Conservation (phyloP, 2,113 vertebrate genomes). For the Axis porcinus region DNA sequence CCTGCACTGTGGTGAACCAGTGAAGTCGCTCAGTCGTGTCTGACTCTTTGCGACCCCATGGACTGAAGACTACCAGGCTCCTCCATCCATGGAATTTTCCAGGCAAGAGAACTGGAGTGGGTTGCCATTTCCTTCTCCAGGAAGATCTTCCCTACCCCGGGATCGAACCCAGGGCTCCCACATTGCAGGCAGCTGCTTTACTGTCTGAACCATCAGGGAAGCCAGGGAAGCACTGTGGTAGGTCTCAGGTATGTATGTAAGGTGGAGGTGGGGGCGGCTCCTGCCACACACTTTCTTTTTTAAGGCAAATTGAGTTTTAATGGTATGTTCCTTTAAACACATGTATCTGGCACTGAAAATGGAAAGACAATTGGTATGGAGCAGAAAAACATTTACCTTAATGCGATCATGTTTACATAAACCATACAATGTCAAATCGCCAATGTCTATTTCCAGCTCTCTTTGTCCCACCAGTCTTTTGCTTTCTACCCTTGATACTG, state of each 20-base stretch:
- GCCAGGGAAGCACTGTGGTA: neutral
- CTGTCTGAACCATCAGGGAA: neutral
- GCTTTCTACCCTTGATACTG: neutral
- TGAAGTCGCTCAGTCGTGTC: neutral
- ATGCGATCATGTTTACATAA: neutral
- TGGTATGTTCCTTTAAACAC: neutral
- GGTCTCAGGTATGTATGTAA: neutral
- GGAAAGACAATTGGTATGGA: neutral
- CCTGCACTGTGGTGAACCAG: neutral
- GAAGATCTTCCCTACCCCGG: neutral
- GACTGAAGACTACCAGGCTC: neutral
- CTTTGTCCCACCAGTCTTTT: neutral
- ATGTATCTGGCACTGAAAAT: neutral
- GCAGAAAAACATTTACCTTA: neutral
- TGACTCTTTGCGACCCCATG: neutral
- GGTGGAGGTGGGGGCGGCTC: accelerated
- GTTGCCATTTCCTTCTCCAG: neutral
- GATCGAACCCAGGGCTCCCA: neutral
- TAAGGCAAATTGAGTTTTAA: neutral
- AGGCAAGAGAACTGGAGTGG: neutral
- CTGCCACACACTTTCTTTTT: neutral
- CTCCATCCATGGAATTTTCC: neutral
- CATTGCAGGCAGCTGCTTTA: neutral
- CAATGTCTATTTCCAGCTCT: neutral
- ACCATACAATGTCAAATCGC: neutral